These are phyloP conservation scores for Nomada fabriciana DNA, from an alignment of 2,888 invertebrate genomes.

Conservation along the genomic window DNA sequence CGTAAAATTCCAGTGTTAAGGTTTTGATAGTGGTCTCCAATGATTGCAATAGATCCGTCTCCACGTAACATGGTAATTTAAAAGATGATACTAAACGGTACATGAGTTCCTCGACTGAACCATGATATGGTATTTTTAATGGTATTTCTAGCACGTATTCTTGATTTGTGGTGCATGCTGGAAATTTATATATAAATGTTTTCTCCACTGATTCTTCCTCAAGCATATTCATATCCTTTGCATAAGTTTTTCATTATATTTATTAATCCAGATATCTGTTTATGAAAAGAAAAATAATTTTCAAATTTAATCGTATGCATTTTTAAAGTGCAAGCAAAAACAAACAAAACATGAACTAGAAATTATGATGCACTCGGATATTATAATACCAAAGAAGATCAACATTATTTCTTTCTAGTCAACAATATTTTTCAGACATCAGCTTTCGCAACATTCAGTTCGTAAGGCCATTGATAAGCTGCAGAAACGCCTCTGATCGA, in stretches of 20 bases:
- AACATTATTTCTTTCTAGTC: constrained; percentile 37
- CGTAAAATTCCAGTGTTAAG: constrained; percentile 89
- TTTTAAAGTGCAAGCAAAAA: constrained; percentile 7
- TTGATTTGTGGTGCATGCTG: constrained; percentile 86
- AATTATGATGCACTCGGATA: constrained; percentile 13
- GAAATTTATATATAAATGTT: constrained; percentile 85
- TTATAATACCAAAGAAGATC: constrained; percentile 44
- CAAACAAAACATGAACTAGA: constrained; percentile 11
- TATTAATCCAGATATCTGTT: constrained; percentile 24
- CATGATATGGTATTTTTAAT: constrained; percentile 87
- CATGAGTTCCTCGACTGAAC: constrained; percentile 87
- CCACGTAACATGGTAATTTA: constrained; percentile 89
- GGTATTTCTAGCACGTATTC: constrained; percentile 87
- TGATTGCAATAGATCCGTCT: constrained; percentile 87
- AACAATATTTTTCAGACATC: constrained; percentile 56
- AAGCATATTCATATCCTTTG: constrained; percentile 68
- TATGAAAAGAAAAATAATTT: not conserved
- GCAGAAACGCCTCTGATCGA: constrained; percentile 45
- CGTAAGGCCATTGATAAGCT: constrained; percentile 63
- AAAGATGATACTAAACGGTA: constrained; percentile 89
- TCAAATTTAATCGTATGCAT: not conserved
- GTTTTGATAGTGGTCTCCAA: constrained; percentile 88
- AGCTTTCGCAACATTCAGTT: constrained; percentile 67
- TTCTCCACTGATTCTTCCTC: constrained; percentile 79
- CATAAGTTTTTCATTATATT: constrained; percentile 46